Evolutionary conservation across 2,113 vertebrate genomes (phyloP), one percentile per base, ranked within the genome.

Genomic region (Panurus biarmicus): DNA sequence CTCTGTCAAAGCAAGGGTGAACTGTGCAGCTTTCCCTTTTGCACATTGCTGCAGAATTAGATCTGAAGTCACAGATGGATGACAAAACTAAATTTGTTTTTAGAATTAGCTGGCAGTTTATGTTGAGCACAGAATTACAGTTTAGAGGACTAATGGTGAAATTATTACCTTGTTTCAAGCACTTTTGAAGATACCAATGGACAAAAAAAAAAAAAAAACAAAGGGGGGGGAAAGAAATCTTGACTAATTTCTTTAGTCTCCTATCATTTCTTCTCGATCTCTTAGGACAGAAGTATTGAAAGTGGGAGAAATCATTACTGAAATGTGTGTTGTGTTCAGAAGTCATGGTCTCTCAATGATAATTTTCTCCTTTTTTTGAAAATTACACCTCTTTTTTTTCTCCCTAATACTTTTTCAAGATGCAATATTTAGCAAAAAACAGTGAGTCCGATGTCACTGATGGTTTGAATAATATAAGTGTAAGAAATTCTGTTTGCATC

Each of bases 181-280:
- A 45, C 17, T 12, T 85, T 50, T 85, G 50, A 78, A 81, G 14
- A 45, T 35, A 75, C 3, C 6, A 40, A 11, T 75, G 23, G 28
- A 3, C 0, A 14, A 45, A 73, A 60, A 60, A 36, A 24, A 17
- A 47, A 2, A 14, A 38, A 38, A 1, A 5, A n/a, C n/a, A n/a
- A n/a, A n/a, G n/a, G n/a, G n/a, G n/a, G n/a, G 40, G 40, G 14
- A 42, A 42, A 42, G 15, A 51, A 4, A 12, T 4, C 7, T 9
- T 35, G 13, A 7, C 3, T 4, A 2, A 33, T 74, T 80, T 77
- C 11, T 10, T 25, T 61, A 18, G 4, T 73, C 3, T 61, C 8
- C 12, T 1, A 17, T 56, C 9, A 12, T 79, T 85, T 61, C 14
- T 75, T 83, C 78, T 88, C 20, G 2, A 40, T 69, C 17, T 54